Evolutionary conservation across 2,888 invertebrate genomes (phyloP).

Genomic region (Volucella inanis): DNA sequence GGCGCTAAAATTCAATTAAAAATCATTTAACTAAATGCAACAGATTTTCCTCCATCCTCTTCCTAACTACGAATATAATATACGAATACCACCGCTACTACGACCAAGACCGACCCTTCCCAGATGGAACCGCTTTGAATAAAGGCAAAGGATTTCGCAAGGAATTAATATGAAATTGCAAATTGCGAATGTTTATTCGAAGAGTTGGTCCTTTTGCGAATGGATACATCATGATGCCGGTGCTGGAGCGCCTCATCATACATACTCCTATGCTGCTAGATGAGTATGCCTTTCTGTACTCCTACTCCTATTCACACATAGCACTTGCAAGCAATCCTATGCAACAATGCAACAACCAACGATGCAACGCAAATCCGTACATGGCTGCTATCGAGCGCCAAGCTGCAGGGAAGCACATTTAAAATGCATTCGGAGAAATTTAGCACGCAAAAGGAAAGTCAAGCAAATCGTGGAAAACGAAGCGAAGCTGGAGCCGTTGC

Average conservation of each 20-base stretch:
- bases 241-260: neutral
- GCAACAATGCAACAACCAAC: conserved; percentile 34
- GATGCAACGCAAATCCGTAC: neutral
- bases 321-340: neutral
- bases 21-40: conserved; percentile 68
- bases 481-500: conserved; percentile 10
- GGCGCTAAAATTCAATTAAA: conserved; percentile 66
- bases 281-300: too few species aligned
- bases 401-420: conserved; percentile 26
- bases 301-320: neutral
- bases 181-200: conserved; percentile 54
- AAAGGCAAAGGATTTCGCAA: conserved; percentile 37
- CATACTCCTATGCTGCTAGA: too few species aligned
- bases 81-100: too few species aligned
- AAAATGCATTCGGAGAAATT: conserved; percentile 30
- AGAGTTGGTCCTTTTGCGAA: conserved; percentile 36
- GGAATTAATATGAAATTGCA: conserved; percentile 64
- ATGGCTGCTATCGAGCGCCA: neutral
- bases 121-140: neutral
- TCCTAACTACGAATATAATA: too few species aligned
- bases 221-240: conserved; percentile 35
- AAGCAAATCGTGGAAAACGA: conserved; percentile 1
- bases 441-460: conserved; percentile 19
- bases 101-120: neutral
- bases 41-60: conserved; percentile 40